Base-by-base conservation (phyloP, 2,797 vertebrate species). In the Cheracebus regulus region DNA sequence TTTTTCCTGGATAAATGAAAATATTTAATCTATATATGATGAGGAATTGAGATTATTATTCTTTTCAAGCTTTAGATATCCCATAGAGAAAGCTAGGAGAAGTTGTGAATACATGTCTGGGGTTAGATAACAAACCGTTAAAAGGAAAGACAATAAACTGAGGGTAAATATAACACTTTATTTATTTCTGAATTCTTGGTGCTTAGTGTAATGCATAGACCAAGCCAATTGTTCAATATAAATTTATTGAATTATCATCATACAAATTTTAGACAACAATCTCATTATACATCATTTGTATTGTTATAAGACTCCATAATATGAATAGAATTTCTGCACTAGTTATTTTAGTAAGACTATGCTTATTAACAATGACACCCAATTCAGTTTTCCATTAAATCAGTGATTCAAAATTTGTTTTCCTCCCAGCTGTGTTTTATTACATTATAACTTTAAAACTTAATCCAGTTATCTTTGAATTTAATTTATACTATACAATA, bases 311-410 rank as follows among this genome's bases (percentile, higher is more conserved):
- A 64, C 93, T 61, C 48, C 48, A 76, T 79, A 41, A 84, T 72
- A 48, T 97, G 44, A 72, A 58, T 94, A 44, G 28, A 30, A 24
- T 76, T 79, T 96, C 88, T 91, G 30, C 46, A 92, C 61, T 50
- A 88, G 72, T 96, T 86, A 93, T 83, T 96, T 96, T 91, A 94
- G 44, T 81, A 33, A 67, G n/a, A 81, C 73, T 76, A n/a, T 58
- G 2, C 14, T 94, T 97, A 85, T 90, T 88, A 96, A 76, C 44
- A 97, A 26, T 24, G 14, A 64, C 75, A 75, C 1, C n/a, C 7
- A 92, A 95, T 52, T 92, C 83, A 83, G 79, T 85, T 97, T 58
- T 33, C 72, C 96, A 95, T 97, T 97, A 94, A 97, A 95, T 93
- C 33, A 20, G 5, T 82, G 6, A 30, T 39, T 73, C 44, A 96